Conservation (phyloP, 2,888 invertebrate species). For the Deladenus siricidicola region DNA sequence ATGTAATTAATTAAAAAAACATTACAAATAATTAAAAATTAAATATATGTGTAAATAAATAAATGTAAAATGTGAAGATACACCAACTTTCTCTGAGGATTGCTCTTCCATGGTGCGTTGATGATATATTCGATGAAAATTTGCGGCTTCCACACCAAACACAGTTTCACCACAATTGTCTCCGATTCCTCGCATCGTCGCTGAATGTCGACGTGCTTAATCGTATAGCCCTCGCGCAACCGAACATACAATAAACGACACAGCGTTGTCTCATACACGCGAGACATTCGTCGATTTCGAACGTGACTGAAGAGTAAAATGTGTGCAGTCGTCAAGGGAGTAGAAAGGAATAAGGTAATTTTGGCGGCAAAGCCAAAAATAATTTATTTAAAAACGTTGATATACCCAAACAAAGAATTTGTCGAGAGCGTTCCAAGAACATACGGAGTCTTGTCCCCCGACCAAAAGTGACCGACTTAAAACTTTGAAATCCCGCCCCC, state of each 20-base stretch:
- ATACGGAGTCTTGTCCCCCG: too few relatives aligned
- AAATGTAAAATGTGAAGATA: slow-evolving; percentile 1
- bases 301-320: slow-evolving; percentile 12
- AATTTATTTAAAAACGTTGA: too few relatives aligned
- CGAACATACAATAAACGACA: slow-evolving; percentile 66
- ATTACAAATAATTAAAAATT: too few relatives aligned
- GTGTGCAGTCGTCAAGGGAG: too few relatives aligned
- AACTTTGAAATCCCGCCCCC: too few relatives aligned
- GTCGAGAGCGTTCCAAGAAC: too few relatives aligned
- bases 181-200: slow-evolving; percentile 54
- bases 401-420: too few relatives aligned
- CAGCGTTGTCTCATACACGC: slow-evolving; percentile 54
- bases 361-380: too few relatives aligned
- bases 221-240: slow-evolving; percentile 69
- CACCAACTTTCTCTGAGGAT: slow-evolving; percentile 7
- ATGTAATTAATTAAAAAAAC: too few relatives aligned
- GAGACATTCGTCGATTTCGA: slow-evolving; percentile 20
- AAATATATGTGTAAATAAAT: too few relatives aligned
- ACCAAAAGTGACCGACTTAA: too few relatives aligned
- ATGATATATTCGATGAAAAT: slow-evolving; percentile 66
- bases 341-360: too few relatives aligned
- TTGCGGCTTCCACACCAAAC: slow-evolving; percentile 68
- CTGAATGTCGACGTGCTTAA: slow-evolving; percentile 56
- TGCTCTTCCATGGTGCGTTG: slow-evolving; percentile 54
- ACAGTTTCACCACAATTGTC: slow-evolving; percentile 62